phyloP scores from a whole-genome alignment of 2,888 invertebrate species.

The Lypha dubia region DNA sequence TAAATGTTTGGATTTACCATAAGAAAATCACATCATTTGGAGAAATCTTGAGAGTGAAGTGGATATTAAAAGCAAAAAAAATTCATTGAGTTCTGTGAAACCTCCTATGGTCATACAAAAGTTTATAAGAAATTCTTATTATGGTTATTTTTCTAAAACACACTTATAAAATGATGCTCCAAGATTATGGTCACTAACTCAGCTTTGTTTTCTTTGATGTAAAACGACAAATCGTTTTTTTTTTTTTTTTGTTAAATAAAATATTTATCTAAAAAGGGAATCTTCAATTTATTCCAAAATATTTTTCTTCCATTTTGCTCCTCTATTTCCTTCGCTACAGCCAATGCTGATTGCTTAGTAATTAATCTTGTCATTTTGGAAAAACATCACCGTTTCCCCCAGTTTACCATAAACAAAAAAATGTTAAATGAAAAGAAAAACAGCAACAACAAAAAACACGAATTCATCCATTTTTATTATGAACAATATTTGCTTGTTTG shows the following conservation, averaged over 20 bases:
- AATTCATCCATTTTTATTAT: slow-evolving; percentile 9
- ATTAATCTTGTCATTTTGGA: slow-evolving; percentile 64
- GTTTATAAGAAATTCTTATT: too few species aligned
- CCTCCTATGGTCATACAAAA: too few species aligned
- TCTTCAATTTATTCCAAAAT: slow-evolving; percentile 22
- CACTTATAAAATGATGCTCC: too few species aligned
- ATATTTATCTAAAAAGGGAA: background rate
- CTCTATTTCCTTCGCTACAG: background rate
- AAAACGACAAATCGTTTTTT: too few species aligned
- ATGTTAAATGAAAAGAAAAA: background rate
- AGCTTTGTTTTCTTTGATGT: too few species aligned
- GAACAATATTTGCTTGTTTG: slow-evolving; percentile 53
- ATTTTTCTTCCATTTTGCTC: background rate
- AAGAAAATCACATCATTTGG: background rate
- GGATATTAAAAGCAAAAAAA: too few species aligned
- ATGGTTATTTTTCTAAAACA: too few species aligned
- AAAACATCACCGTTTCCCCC: slow-evolving; percentile 14
- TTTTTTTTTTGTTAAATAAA: background rate
- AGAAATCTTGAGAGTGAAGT: too few species aligned
- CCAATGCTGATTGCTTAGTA: slow-evolving; percentile 57
- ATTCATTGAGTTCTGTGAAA: too few species aligned
- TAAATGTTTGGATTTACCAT: background rate
- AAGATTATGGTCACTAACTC: too few species aligned
- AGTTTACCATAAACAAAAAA: slow-evolving; percentile 1
- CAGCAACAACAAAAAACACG: background rate